These are phyloP conservation scores for Indicator maculatus DNA, from an alignment of 2,113 vertebrate species.

Conservation along the genomic window DNA sequence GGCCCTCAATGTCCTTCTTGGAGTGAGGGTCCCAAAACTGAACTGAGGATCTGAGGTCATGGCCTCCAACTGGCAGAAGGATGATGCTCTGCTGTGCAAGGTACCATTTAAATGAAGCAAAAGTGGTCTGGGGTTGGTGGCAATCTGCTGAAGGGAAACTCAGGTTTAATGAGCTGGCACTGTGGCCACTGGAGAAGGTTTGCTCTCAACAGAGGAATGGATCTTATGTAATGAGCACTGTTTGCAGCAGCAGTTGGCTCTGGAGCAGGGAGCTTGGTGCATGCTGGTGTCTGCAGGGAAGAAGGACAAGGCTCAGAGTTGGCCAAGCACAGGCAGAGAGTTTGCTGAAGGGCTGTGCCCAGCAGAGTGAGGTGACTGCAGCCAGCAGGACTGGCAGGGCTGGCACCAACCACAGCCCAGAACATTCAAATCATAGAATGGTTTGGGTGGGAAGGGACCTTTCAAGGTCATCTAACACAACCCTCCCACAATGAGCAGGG, in stretches of 20 bases:
- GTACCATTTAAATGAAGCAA: not conserved
- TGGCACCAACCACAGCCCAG: slow-evolving; percentile 20
- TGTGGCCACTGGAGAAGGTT: not conserved
- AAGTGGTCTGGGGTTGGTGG: not conserved
- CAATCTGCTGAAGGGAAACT: not conserved
- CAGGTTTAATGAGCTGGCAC: not conserved
- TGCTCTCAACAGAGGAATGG: not conserved
- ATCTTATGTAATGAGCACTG: not conserved
- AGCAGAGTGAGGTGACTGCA: slow-evolving; percentile 25
- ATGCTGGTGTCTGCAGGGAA: not conserved
- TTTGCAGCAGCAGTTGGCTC: not conserved
- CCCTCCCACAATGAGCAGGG: too few relatives aligned
- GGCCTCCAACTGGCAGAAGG: not conserved
- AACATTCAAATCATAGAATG: not conserved
- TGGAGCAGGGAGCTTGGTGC: not conserved
- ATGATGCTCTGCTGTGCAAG: not conserved
- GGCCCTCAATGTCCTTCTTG: too few relatives aligned
- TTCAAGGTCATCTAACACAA: too few relatives aligned
- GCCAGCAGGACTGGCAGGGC: slow-evolving; percentile 15
- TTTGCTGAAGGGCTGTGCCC: slow-evolving; percentile 50
- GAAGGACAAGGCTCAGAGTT: slow-evolving; percentile 6
- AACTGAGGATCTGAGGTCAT: too few relatives aligned
- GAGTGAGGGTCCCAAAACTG: too few relatives aligned
- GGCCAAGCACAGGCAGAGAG: not conserved
- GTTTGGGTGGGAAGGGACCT: too few relatives aligned